Evolutionary conservation across 2,797 vertebrate species (phyloP), one percentile per base, ranked within the genome.

Genomic region (Neoniphon sammara): DNA sequence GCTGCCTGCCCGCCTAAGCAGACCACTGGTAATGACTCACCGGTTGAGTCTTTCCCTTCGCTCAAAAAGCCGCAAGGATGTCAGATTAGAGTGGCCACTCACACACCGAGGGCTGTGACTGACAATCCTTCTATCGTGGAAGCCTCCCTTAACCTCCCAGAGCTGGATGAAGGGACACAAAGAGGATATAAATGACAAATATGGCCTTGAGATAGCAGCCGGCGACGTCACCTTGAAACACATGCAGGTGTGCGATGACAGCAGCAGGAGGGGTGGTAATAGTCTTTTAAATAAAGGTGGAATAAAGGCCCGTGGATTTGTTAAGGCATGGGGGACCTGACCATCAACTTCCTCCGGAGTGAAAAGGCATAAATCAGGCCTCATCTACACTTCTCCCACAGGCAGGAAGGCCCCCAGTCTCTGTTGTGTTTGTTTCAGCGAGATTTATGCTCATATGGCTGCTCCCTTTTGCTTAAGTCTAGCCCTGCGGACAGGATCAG

Each of bases 401-500:
- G 64, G 49, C 49, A 12, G 56, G 44, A 66, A 53, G 47, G 30
- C 21, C 15, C 3, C 30, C 27, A 52, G 18, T 65, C 53, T 57
- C 31, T 25, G 68, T 18, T 71, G 50, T 25, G 25, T 59, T 18
- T 79, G 69, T 65, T 58, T 50, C 53, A 76, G 66, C 70, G 55
- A 52, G 56, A 76, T 54, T 53, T 74, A 50, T 17, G 25, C 7
- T 75, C 66, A 68, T 71, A 52, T 25, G 6, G 12, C 47, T 30
- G 52, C 54, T 72, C 31, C 55, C 50, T 50, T 27, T 7, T 44
- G 64, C 64, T 62, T 56, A 70, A 82, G 59, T 71, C 76, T 39
- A 21, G 31, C 75, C 76, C 39, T n/a, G 20, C 64, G 58, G 81
- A 82, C 66, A 75, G 69, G 81, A 82, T 83, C 79, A 73, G 69